A percentile compares a stretch with the other conserved stretches of the same genome.
These are phyloP conservation scores for Pandion haliaetus DNA, from an alignment of 2,113 vertebrate species.

Conservation along the genomic window DNA sequence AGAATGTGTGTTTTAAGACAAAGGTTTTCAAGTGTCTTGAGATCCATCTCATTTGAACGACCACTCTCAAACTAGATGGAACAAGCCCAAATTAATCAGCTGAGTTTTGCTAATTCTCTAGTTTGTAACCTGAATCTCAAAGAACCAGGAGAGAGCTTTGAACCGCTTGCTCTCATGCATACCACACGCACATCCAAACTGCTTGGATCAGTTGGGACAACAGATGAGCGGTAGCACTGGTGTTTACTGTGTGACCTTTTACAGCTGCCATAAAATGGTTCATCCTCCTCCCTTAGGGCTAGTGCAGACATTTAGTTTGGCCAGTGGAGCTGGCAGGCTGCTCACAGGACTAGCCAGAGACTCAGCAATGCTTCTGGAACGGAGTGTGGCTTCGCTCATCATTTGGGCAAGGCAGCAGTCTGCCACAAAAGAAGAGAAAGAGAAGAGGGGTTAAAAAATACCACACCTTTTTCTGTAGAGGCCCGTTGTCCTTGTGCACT, in stretches of 20 bases:
- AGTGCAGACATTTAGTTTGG: background rate
- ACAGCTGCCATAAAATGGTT: constrained; percentile 15
- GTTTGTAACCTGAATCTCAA: background rate
- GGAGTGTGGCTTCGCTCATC: background rate
- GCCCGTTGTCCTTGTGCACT: background rate
- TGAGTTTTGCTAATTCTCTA: background rate
- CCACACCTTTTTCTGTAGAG: background rate
- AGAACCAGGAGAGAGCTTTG: background rate
- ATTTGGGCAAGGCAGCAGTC: background rate
- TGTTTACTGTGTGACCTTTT: background rate
- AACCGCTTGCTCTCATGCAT: background rate
- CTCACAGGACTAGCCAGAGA: background rate
- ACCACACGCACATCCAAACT: background rate
- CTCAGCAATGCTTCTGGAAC: background rate
- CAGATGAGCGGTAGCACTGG: background rate
- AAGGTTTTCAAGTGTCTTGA: background rate
- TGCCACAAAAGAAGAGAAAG: background rate
- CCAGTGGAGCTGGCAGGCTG: background rate
- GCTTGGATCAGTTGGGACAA: background rate
- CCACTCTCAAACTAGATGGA: background rate
- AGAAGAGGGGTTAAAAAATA: background rate
- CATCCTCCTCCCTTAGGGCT: background rate
- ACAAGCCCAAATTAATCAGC: background rate
- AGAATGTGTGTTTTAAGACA: background rate
- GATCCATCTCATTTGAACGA: background rate